phyloP scores from a whole-genome alignment of 1,140 invertebrate species.

The Caenorhabditis latens region DNA sequence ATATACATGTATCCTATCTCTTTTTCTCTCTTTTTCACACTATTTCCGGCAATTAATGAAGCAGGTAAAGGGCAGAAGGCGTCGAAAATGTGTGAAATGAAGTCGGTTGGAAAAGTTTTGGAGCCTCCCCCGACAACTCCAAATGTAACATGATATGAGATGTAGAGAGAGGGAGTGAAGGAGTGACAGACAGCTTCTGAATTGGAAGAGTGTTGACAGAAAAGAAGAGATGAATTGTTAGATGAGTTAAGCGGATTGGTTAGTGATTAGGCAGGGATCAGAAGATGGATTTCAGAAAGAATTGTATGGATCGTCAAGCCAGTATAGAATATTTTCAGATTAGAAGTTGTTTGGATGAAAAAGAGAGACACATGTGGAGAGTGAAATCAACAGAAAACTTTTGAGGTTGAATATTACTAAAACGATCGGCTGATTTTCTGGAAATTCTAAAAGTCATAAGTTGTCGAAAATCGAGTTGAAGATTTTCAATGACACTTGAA shows the following conservation, averaged over 20 bases:
- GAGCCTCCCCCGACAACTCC: not conserved
- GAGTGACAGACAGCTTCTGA: slow-evolving; percentile 28
- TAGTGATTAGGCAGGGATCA: not conserved
- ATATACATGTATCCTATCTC: not conserved
- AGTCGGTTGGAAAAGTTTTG: slow-evolving; percentile 41
- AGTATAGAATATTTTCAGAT: not conserved
- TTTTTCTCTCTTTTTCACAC: not conserved
- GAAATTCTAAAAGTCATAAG: no score
- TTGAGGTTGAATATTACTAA: no score
- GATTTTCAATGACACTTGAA: no score
- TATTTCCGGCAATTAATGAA: slow-evolving; percentile 56
- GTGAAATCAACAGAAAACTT: no score
- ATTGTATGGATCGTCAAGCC: not conserved
- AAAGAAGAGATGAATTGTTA: not conserved
- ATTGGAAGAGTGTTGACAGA: not conserved
- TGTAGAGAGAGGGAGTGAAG: no score
- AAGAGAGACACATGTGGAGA: not conserved
- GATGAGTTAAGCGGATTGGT: slow-evolving; percentile 9
- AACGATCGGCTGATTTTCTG: no score
- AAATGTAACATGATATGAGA: slow-evolving; percentile 3
- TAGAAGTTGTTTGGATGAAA: not conserved
- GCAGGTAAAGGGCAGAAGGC: slow-evolving; percentile 50
- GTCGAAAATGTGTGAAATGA: slow-evolving; percentile 38
- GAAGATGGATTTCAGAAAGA: not conserved
- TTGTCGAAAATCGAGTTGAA: no score